A percentile compares a stretch with the other conserved stretches of the same genome.
Conservation (phyloP, 2,888 invertebrate species). For the Cyaniris semiargus region DNA sequence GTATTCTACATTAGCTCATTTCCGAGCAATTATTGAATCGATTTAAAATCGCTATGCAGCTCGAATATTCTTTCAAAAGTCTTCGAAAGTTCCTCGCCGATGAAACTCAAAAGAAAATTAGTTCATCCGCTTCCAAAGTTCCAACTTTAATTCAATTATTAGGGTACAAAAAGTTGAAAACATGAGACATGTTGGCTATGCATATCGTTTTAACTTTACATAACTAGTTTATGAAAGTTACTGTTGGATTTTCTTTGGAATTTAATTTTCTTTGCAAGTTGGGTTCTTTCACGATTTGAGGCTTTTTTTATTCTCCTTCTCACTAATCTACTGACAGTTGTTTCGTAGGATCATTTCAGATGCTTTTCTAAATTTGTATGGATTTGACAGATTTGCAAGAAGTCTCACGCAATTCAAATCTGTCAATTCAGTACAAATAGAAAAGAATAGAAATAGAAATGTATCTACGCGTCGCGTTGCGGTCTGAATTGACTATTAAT, state of each 20-base stretch:
- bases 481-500: too few relatives aligned
- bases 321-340: too few relatives aligned
- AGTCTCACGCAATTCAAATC: too few relatives aligned
- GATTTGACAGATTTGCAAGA: too few relatives aligned
- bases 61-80: slow-evolving; percentile 6
- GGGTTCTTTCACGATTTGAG: neutral
- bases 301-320: too few relatives aligned
- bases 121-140: neutral
- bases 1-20: neutral
- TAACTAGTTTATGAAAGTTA: neutral
- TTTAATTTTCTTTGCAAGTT: neutral
- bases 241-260: neutral
- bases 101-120: slow-evolving; percentile 6
- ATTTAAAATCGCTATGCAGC: neutral
- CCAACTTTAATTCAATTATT: slow-evolving; percentile 3
- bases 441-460: too few relatives aligned
- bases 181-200: slow-evolving; percentile 6
- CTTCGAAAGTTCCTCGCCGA: neutral
- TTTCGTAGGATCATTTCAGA: too few relatives aligned
- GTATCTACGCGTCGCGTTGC: too few relatives aligned
- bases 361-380: too few relatives aligned
- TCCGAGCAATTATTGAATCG: neutral
- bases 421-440: too few relatives aligned
- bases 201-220: neutral
- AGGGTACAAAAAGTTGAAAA: slow-evolving; percentile 11